These are phyloP conservation scores for Gobio occitaniae DNA, from an alignment of 2,797 vertebrate genomes.

Conservation along the genomic window DNA sequence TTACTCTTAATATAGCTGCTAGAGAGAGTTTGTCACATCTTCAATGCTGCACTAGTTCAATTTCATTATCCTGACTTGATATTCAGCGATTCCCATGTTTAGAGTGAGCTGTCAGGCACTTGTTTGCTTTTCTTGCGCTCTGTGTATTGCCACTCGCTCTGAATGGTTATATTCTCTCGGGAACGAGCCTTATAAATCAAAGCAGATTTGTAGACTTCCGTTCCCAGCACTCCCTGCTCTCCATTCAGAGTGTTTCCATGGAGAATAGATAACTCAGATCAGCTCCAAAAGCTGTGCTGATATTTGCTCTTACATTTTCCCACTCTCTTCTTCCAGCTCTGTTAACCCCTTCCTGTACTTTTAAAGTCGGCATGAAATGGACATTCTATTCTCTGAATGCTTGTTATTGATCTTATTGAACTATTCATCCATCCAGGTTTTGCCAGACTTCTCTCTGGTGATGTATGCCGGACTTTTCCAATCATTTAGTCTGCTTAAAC, in stretches of 20 bases:
- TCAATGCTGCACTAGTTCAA: constrained; percentile 2
- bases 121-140: constrained; percentile 53
- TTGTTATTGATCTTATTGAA: background rate
- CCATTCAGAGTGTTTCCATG: constrained; percentile 50
- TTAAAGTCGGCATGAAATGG: background rate
- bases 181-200: constrained; percentile 57
- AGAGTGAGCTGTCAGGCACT: background rate
- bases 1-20: constrained; percentile 55
- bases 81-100: background rate
- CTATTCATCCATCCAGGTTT: background rate
- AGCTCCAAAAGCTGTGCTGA: background rate
- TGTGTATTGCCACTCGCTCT: constrained; percentile 50
- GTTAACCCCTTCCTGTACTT: constrained; percentile 12
- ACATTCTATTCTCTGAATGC: background rate
- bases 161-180: constrained; percentile 57
- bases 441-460: background rate
- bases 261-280: constrained; percentile 54
- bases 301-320: constrained; percentile 16
- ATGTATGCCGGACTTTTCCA: background rate
- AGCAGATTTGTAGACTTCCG: constrained; percentile 61
- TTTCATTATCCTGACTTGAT: background rate
- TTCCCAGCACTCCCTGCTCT: constrained; percentile 62
- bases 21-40: constrained; percentile 28
- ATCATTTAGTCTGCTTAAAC: background rate
- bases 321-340: constrained; percentile 17